phyloP scores from a whole-genome alignment of 2,888 invertebrate species.

The Phortica magna region DNA sequence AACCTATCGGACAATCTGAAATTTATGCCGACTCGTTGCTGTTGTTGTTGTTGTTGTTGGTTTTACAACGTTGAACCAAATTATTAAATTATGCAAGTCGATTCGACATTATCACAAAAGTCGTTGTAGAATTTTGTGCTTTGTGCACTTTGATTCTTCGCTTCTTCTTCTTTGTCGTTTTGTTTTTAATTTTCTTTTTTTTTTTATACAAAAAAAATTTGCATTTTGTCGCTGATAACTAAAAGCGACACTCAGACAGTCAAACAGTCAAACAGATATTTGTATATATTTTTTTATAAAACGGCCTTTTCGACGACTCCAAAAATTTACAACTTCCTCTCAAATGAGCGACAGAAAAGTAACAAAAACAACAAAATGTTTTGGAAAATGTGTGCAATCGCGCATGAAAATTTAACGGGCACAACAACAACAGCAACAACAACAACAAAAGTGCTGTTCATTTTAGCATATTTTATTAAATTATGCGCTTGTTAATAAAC shows the following conservation, averaged over 20 bases:
- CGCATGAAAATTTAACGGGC: conserved; percentile 7
- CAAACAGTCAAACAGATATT: too few species aligned
- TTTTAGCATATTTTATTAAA: conserved; percentile 49
- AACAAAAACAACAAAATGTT: background rate
- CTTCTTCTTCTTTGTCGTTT: conserved; percentile 7
- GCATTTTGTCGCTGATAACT: conserved; percentile 1
- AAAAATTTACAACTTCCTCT: conserved; percentile 26
- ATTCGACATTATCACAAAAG: conserved; percentile 43
- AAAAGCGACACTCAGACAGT: background rate
- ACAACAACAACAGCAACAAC: background rate
- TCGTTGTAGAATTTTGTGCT: conserved; percentile 25
- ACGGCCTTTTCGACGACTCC: background rate
- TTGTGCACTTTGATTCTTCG: conserved; percentile 38
- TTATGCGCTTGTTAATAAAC: conserved; percentile 51
- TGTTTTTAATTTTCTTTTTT: conserved; percentile 29
- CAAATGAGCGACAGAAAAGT: background rate
- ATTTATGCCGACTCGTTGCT: conserved; percentile 23
- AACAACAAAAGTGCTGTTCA: background rate
- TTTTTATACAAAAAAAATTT: conserved; percentile 44
- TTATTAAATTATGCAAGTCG: conserved; percentile 31
- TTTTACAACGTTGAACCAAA: conserved; percentile 26
- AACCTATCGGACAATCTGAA: background rate
- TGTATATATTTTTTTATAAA: background rate
- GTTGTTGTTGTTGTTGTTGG: background rate
- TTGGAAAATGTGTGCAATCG: conserved; percentile 14